phyloP scores from a whole-genome alignment of 2,797 vertebrate genomes.

The Sylvia borin region DNA sequence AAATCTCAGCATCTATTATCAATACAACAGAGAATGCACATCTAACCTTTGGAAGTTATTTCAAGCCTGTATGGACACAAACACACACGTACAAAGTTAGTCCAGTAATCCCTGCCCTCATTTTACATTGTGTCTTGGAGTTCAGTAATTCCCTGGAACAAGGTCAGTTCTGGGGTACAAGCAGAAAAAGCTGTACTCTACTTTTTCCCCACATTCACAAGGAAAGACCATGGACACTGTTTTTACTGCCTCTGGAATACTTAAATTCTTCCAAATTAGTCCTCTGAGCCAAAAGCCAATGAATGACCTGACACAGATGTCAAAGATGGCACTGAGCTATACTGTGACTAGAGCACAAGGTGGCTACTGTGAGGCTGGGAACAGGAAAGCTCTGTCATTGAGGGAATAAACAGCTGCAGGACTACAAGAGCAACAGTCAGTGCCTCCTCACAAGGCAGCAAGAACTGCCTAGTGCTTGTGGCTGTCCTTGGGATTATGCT shows the following conservation, averaged over 20 bases:
- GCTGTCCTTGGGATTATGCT: neutral
- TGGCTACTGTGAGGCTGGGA: neutral
- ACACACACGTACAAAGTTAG: neutral
- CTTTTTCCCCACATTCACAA: rapidly evolving
- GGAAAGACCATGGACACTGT: neutral
- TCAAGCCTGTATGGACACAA: neutral
- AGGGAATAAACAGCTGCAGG: neutral
- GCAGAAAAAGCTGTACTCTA: neutral
- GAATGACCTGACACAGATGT: neutral
- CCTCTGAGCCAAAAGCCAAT: neutral
- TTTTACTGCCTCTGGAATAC: neutral
- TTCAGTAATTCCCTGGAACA: neutral
- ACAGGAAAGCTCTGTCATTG: neutral
- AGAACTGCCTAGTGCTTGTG: neutral
- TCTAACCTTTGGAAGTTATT: neutral
- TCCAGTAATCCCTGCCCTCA: neutral
- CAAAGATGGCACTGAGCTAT: neutral
- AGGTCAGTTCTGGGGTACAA: neutral
- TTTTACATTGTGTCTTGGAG: neutral
- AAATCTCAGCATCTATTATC: neutral
- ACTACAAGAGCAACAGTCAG: neutral
- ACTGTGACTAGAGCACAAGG: neutral
- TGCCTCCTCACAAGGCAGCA: neutral
- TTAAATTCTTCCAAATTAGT: neutral
- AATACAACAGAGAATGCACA: neutral